phyloP scores from a whole-genome alignment of 2,888 invertebrate genomes.

The Cerceris ruficornis region DNA sequence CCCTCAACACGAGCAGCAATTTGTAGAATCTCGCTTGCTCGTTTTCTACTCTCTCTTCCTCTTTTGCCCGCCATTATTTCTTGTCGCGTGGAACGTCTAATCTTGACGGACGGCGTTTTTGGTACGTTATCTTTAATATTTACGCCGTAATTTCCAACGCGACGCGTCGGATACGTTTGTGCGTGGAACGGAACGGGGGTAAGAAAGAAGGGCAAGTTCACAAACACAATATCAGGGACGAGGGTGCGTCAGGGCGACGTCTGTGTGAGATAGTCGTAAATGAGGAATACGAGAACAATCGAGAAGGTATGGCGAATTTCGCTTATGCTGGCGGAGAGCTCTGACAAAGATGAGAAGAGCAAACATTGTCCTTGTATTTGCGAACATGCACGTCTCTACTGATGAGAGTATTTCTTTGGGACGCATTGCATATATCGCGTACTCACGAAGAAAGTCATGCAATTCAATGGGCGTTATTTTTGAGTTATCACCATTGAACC shows the following conservation, averaged over 20 bases:
- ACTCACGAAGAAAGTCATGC: too few relatives aligned
- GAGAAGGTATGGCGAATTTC: slow-evolving; percentile 4
- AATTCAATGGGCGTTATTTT: too few relatives aligned
- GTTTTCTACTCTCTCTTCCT: slow-evolving; percentile 30
- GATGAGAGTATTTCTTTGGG: too few relatives aligned
- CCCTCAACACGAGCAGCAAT: slow-evolving; percentile 44
- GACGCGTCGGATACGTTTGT: too few relatives aligned
- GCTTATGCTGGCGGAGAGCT: slow-evolving; percentile 1
- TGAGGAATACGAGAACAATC: slow-evolving; percentile 3
- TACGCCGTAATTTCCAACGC: background rate
- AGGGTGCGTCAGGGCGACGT: background rate
- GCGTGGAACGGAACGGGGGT: too few relatives aligned
- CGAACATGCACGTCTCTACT: too few relatives aligned
- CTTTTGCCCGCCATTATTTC: slow-evolving; percentile 31
- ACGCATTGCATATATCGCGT: too few relatives aligned
- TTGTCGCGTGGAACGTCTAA: slow-evolving; percentile 55
- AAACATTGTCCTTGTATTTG: too few relatives aligned
- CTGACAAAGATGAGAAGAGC: too few relatives aligned
- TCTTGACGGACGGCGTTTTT: slow-evolving; percentile 66
- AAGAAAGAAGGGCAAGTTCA: too few relatives aligned
- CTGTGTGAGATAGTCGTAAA: background rate
- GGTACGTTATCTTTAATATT: slow-evolving; percentile 52
- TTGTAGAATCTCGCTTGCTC: slow-evolving; percentile 40
- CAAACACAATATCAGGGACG: too few relatives aligned
- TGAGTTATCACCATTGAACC: too few relatives aligned